Base-by-base conservation (phyloP, 2,113 vertebrate species). In the Hemichromis elongatus region DNA sequence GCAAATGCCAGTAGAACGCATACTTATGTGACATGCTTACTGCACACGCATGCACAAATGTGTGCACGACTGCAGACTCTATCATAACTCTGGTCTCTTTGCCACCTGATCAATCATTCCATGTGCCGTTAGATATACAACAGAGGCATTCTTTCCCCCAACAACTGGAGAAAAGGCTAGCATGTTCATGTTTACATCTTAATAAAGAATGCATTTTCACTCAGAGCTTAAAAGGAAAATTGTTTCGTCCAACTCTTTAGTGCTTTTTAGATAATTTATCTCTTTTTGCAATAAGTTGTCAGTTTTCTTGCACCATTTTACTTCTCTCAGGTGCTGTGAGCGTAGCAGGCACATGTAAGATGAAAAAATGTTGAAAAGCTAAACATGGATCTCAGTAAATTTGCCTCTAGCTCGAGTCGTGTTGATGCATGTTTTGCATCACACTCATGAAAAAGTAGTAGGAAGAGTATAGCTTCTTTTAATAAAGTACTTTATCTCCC, bases 31-130 rank as follows among this genome's bases (percentile, higher is more conserved):
- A 70, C 52, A 70, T 26, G 52, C 78, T 75, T 55, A 61, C 42
- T 53, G 79, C 55, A 79, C 40, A 73, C 11, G 10, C 70, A n/a
- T 83, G 81, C 80, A 84, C 83, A 84, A 73, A 91, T 84, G 70
- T 57, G 82, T 66, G 53, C 59, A 78, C 81, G 86, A 84, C 77
- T 28, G 80, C 37, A 61, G 73, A 83, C 78, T 75, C 66, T 68
- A 82, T 82, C 78, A 86, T 81, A 86, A 79, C 87, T 88, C 73
- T 85, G 55, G 81, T 89, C 66, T 89, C 82, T 90, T 77, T 89
- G 77, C 80, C 90, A 89, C 87, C 86, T 91, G 84, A 94, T 94
- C 86, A 94, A 91, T 92, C 93, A 92, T 86, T 68, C 80, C 79
- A 80, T 81, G 70, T 90, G 89, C 84, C 80, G 63, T 84, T 81